Percentiles rank a stretch among this genome's conserved stretches.
Evolutionary conservation across 2,888 invertebrate genomes (phyloP).

Genomic region (Gerris lacustris): DNA sequence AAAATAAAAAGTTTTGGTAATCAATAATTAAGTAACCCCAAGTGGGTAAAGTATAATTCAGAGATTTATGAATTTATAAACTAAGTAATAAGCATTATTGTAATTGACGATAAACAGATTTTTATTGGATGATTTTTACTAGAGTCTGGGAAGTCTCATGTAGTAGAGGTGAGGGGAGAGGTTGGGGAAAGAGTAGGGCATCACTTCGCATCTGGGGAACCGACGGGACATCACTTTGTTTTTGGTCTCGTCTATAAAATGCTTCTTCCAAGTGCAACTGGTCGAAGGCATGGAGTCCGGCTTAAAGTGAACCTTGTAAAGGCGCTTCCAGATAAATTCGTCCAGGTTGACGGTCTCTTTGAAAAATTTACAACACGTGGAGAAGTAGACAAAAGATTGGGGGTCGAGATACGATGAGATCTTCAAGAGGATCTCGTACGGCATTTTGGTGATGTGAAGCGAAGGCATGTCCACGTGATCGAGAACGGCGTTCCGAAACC

Average conservation of each 20-base stretch:
- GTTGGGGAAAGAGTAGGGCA: background rate
- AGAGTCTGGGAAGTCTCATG: slow-evolving; percentile 5
- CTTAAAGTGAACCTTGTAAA: background rate
- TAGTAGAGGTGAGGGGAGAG: background rate
- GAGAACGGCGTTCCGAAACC: background rate
- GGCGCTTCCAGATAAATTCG: background rate
- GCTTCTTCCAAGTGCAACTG: slow-evolving; percentile 1
- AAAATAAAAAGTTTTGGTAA: no score
- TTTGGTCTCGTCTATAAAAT: background rate
- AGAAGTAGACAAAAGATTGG: background rate
- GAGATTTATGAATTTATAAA: no score
- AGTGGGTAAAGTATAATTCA: no score
- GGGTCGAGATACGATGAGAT: slow-evolving; percentile 1
- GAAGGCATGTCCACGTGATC: background rate
- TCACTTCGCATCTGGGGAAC: background rate
- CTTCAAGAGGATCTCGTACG: background rate
- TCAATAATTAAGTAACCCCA: no score
- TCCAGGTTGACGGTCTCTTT: background rate
- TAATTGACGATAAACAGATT: no score
- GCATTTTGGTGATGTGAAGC: background rate
- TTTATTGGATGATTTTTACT: background rate
- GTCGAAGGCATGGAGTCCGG: background rate
- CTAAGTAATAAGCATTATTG: no score
- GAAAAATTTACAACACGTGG: background rate
- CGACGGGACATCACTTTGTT: background rate